Percentiles rank a stretch among this genome's conserved stretches.
Conservation (phyloP, 2,888 invertebrate species). For the Allolobophora icterica region DNA sequence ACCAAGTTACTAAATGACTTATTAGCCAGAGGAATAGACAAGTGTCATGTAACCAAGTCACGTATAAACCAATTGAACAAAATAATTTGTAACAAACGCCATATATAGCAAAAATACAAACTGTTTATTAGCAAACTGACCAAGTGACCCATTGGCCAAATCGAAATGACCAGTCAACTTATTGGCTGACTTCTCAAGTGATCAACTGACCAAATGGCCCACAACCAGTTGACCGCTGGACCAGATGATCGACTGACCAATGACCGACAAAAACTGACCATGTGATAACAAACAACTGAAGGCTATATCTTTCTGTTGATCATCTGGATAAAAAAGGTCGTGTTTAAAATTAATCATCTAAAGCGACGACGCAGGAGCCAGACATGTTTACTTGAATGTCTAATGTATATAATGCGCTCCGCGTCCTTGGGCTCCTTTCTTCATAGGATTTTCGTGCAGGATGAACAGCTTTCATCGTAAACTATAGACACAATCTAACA, state of each 20-base stretch:
- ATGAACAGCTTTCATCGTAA: background rate
- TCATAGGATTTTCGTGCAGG: background rate
- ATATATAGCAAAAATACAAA: too few species aligned
- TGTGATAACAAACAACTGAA: slow-evolving; percentile 17
- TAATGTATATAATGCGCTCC: background rate
- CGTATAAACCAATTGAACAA: too few species aligned
- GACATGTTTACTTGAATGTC: slow-evolving; percentile 11
- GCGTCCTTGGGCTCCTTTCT: background rate
- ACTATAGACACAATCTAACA: background rate
- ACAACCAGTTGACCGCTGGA: background rate
- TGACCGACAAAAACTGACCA: background rate
- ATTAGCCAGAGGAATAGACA: too few species aligned
- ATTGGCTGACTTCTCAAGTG: too few species aligned
- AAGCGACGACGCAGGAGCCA: background rate
- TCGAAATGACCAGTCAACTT: too few species aligned
- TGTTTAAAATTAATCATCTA: background rate
- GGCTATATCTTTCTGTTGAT: background rate
- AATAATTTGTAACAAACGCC: too few species aligned
- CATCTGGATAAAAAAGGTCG: background rate
- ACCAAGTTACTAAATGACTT: too few species aligned
- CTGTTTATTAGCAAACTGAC: background rate
- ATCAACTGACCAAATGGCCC: background rate
- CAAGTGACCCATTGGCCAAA: background rate
- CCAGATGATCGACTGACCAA: background rate
- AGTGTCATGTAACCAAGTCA: too few species aligned